Conservation (phyloP, 2,888 invertebrate species). For the Cryptus armator region DNA sequence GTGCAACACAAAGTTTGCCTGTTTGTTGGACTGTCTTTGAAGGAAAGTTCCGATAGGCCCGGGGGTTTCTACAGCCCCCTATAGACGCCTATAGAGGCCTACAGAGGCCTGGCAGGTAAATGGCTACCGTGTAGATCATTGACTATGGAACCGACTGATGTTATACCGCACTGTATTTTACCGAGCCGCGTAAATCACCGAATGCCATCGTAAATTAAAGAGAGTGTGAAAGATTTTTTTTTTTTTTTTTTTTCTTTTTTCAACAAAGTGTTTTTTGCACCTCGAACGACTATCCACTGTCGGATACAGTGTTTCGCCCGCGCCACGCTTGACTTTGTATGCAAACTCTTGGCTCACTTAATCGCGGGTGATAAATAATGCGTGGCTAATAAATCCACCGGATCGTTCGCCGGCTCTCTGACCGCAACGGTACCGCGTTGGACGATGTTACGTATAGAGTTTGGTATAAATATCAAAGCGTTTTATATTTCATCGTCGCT, state of each 20-base stretch:
- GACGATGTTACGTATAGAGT: slow-evolving; percentile 3
- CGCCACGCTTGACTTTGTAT: slow-evolving; percentile 12
- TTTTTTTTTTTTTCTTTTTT: slow-evolving; percentile 21
- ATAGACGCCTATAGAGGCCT: neutral
- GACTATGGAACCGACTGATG: slow-evolving; percentile 41
- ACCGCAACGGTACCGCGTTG: neutral
- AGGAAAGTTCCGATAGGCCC: slow-evolving; percentile 23
- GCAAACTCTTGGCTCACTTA: slow-evolving; percentile 48
- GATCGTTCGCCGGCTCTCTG: slow-evolving; percentile 8
- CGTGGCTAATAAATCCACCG: slow-evolving; percentile 50
- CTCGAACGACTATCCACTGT: neutral
- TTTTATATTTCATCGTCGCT: slow-evolving; percentile 16
- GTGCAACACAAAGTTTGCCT: slow-evolving; percentile 7
- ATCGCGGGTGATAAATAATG: slow-evolving; percentile 56
- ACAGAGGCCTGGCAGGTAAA: slow-evolving; percentile 11
- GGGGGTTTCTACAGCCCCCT: neutral
- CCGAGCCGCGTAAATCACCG: slow-evolving; percentile 44
- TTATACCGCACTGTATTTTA: slow-evolving; percentile 48
- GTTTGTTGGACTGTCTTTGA: slow-evolving; percentile 11
- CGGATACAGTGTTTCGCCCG: slow-evolving; percentile 14
- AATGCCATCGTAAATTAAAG: slow-evolving; percentile 50
- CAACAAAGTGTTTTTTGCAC: slow-evolving; percentile 28
- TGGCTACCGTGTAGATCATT: slow-evolving; percentile 8
- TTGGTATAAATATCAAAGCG: slow-evolving; percentile 8
- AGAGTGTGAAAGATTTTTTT: slow-evolving; percentile 42